Conservation (phyloP, 2,113 vertebrate species). For the Lathamus discolor region DNA sequence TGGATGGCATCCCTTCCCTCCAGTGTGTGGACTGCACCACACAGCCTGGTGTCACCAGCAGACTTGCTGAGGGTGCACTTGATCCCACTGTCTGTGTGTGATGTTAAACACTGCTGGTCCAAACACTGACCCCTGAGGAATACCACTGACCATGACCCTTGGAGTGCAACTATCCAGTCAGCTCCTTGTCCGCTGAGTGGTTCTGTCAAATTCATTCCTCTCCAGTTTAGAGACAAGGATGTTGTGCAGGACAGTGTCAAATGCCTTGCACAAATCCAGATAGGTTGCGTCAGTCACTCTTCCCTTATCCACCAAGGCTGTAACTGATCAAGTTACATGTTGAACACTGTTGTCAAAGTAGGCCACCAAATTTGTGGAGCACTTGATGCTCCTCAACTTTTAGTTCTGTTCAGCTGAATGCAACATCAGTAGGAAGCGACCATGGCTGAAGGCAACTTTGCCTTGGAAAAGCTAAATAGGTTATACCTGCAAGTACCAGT, state of each 20-base stretch:
- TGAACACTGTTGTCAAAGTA: neutral
- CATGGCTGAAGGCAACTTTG: neutral
- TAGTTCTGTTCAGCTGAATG: neutral
- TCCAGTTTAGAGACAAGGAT: neutral
- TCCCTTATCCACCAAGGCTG: neutral
- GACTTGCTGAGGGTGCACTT: neutral
- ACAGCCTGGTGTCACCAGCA: neutral
- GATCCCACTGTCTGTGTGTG: neutral
- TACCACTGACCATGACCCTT: neutral
- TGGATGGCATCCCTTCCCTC: neutral
- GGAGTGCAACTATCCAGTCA: neutral
- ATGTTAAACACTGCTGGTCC: neutral
- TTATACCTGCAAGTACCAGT: neutral
- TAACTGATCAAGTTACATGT: neutral
- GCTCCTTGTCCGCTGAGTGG: neutral
- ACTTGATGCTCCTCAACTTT: neutral
- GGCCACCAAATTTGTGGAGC: neutral
- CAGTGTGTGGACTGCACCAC: neutral
- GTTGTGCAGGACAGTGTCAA: neutral
- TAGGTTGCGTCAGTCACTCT: neutral
- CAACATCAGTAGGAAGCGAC: neutral
- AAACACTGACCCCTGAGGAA: neutral
- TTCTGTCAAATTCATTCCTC: neutral
- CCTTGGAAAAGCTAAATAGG: neutral
- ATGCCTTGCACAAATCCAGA: neutral